These are phyloP conservation scores for Mesodorylaimus sp. DNA, from an alignment of 2,888 invertebrate species.

Conservation along the genomic window DNA sequence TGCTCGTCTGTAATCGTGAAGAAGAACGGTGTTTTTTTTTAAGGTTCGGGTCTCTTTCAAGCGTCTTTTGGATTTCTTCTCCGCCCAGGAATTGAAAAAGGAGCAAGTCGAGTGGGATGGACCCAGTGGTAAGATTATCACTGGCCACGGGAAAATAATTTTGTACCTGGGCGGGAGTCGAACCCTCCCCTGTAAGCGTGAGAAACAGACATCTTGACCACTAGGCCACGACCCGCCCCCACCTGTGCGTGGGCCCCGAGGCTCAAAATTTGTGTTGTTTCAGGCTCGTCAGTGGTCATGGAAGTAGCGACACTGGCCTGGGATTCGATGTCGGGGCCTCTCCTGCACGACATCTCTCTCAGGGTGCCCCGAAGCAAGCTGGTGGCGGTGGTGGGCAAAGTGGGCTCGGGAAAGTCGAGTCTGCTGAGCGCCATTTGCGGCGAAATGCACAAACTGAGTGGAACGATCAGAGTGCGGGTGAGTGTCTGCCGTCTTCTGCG, in stretches of 20 bases:
- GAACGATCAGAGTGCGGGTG: conserved; percentile 2
- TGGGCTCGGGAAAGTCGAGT: conserved; percentile 65
- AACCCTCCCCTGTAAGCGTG: too few relatives aligned
- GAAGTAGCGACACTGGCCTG: conserved; percentile 44
- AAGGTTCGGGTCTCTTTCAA: neutral
- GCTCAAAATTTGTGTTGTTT: conserved; percentile 12
- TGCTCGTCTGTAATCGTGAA: too few relatives aligned
- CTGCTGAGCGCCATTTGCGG: conserved; percentile 65
- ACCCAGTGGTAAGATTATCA: conserved; percentile 15
- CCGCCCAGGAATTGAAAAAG: neutral
- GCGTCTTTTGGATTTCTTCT: neutral
- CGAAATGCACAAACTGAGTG: conserved; percentile 35
- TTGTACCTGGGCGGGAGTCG: too few relatives aligned
- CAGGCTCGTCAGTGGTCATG: neutral
- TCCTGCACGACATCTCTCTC: conserved; percentile 24
- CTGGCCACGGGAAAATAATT: conserved; percentile 15
- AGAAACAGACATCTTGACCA: too few relatives aligned
- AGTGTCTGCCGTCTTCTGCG: too few relatives aligned
- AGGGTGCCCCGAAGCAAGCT: conserved; percentile 34
- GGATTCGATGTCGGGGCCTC: conserved; percentile 39
- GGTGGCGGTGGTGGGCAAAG: conserved; percentile 67
- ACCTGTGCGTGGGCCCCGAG: conserved; percentile 1
- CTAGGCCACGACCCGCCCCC: too few relatives aligned
- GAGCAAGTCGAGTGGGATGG: neutral
- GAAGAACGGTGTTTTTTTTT: too few relatives aligned